phyloP scores from a whole-genome alignment of 2,113 vertebrate species.

The Bagarius yarrelli region DNA sequence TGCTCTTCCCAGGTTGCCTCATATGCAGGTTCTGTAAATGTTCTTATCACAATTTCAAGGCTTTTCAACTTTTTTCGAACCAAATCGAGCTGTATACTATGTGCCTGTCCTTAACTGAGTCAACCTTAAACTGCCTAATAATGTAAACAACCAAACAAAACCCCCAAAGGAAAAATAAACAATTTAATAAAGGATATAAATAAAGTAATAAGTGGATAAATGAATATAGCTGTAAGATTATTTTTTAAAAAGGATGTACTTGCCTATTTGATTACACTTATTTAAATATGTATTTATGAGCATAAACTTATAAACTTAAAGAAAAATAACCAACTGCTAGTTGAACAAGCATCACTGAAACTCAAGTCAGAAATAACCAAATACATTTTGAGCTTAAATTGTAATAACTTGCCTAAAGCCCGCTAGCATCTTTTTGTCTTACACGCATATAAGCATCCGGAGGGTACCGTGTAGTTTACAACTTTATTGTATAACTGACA shows the following conservation, averaged over 20 bases:
- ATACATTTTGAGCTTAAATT: too few relatives aligned
- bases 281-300: not conserved
- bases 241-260: not conserved
- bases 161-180: too few relatives aligned
- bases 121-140: not conserved
- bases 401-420: not conserved
- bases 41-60: slow-evolving; percentile 4
- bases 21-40: not conserved
- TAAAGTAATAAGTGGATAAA: too few relatives aligned
- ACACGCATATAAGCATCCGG: not conserved
- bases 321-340: not conserved
- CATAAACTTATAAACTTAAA: not conserved
- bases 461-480: too few relatives aligned
- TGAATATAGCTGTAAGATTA: too few relatives aligned
- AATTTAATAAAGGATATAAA: too few relatives aligned
- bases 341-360: not conserved
- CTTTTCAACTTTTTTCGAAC: not conserved
- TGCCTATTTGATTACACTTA: not conserved
- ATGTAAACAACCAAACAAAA: too few relatives aligned
- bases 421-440: not conserved
- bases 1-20: slow-evolving; percentile 11
- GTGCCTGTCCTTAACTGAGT: not conserved
- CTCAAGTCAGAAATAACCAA: not conserved
- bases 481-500: not conserved
- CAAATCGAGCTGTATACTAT: not conserved